Base-by-base conservation (phyloP, 2,113 vertebrate species). In the Tinamus guttatus region DNA sequence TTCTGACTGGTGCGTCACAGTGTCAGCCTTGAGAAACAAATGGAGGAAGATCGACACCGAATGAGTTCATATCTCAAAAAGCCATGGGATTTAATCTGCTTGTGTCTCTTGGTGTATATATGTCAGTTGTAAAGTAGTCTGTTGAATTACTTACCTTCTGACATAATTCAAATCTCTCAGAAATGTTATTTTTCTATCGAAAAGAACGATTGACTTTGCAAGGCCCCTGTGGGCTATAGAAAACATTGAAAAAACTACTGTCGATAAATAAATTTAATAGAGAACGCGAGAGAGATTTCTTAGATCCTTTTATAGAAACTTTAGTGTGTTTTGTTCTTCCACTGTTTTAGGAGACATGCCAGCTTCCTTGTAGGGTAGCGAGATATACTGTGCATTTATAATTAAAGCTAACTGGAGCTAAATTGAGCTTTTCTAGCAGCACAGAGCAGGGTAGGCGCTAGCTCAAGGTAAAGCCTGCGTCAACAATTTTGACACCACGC, bases 151-250 rank as follows among this genome's bases (percentile, higher is more conserved):
- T 94, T 77, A 87, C 70, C 82, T 95, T 49, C 77, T 94, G 94
- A 65, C 59, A 78, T 93, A 93, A 92, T 95, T 97, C 86, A 95
- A 34, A 96, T 83, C 47, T 83, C 87, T 94, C 60, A 36, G 71
- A 93, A 94, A 82, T 81, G 59, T 86, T 94, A 71, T 92, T 97
- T 96, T 95, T 87, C 75, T 92, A 7, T 95, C 94, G 77, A 95
- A 96, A 95, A 87, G 85, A 90, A 84, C 27, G 51, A 95, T 82
- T 96, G 81, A 68, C 81, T 81, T 96, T 81, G 54, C 43, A 83
- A 68, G 65, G 65, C 32, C 70, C 24, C 41, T 51, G 24, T 18
- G 17, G 43, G 43, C 75, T 84, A 28, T 5, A 59, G 69, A 86
- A 93, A 49, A 60, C 89, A 69, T 15, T 87, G 54, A 19, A 94